Evolutionary conservation across 2,113 vertebrate genomes (phyloP).

Genomic region (Empidonax alnorum): DNA sequence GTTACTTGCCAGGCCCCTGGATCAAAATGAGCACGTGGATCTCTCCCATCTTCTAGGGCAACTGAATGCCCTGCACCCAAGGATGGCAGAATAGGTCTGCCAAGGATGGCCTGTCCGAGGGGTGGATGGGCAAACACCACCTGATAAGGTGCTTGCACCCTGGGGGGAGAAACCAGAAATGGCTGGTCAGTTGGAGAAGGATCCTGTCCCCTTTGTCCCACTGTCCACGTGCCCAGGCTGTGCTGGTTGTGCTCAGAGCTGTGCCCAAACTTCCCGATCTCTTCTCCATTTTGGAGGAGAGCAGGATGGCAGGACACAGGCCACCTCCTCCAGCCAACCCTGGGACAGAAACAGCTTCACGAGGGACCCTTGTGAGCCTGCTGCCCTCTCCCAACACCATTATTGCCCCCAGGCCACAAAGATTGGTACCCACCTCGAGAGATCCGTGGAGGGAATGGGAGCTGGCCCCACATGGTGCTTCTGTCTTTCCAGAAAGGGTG

Average conservation of each 20-base stretch:
- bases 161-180: too few relatives aligned
- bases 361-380: too few relatives aligned
- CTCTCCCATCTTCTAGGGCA: conserved; percentile 1
- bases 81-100: conserved; percentile 90
- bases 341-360: background rate
- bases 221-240: background rate
- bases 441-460: too few relatives aligned
- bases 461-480: too few relatives aligned
- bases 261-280: background rate
- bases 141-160: too few relatives aligned
- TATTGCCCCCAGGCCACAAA: too few relatives aligned
- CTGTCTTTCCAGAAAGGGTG: too few relatives aligned
- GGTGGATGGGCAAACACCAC: conserved; percentile 80
- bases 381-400: background rate
- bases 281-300: background rate
- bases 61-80: conserved; percentile 85
- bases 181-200: background rate
- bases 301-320: background rate
- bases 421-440: too few relatives aligned
- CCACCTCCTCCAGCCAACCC: background rate
- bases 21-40: too few relatives aligned
- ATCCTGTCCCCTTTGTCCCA: background rate
- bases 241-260: background rate
- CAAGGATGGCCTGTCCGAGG: conserved; percentile 88
- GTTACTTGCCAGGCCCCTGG: too few relatives aligned